Evolutionary conservation across 1,140 invertebrate species (phyloP), one percentile per base, ranked within the genome.

Genomic region (Theocolax elegans): DNA sequence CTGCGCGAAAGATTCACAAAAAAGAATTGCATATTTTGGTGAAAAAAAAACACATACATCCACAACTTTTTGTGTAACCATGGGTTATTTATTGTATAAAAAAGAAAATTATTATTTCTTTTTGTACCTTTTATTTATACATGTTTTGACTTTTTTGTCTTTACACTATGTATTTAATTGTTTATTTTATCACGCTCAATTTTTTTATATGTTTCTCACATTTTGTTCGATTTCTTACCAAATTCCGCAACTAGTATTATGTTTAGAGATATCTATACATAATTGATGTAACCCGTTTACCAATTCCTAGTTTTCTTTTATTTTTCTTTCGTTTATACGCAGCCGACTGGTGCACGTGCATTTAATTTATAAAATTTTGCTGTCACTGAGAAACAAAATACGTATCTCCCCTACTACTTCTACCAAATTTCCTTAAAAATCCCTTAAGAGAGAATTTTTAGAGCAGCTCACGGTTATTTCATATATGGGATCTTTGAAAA

Each of bases 381-480:
- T 64, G 40, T 64, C 10, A 71, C 40, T 70, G 29, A 58, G 53
- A 51, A 40, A 58, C 51, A 31, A 68, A 31, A 68, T 60, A 63
- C 49, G 23, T 12, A 10, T n/a, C 38, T 1, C 25, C 31, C 23
- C 12, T 1, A 35, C 27, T 3, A 23, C n/a, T 54, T 46, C 9
- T 13, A 29, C 25, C 8, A 21, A 63, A n/a, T n/a, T n/a, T n/a
- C n/a, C n/a, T n/a, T n/a, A n/a, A n/a, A n/a, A n/a, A n/a, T 69
- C 35, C 23, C 53, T 56, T 63, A 79, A 76, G 68, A 79, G 75
- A 81, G 75, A 79, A 76, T 77, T 80, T 81, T 80, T 74, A 76
- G 75, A 78, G 75, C 76, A 76, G 73, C 75, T 80, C 72, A 75
- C 73, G 67, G 48, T 62, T 74, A 13, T 58, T 44, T 17, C n/a